phyloP scores from a whole-genome alignment of 2,888 invertebrate genomes.

The Zonitis immaculata region DNA sequence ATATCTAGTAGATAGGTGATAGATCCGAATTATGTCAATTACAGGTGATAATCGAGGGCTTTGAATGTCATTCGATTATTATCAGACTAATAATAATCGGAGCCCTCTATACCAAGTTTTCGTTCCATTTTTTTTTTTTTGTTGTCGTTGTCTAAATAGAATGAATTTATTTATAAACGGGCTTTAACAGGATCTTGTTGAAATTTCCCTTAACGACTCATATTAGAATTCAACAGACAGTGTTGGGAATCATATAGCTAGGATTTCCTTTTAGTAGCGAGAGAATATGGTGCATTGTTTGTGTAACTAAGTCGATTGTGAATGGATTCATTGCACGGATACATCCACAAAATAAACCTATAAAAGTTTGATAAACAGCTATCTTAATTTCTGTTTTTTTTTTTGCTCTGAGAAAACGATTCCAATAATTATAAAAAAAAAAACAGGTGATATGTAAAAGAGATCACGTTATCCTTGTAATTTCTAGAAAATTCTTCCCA shows the following conservation, averaged over 20 bases:
- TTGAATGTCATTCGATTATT: constrained; percentile 14
- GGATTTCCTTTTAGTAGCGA: neutral
- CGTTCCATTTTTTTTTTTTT: too few species aligned
- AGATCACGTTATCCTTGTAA: too few species aligned
- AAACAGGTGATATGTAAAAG: too few species aligned
- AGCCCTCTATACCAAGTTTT: too few species aligned
- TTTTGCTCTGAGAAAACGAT: too few species aligned
- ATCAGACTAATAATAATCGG: neutral
- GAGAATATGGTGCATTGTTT: neutral
- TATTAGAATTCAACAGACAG: constrained; percentile 3
- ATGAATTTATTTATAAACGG: neutral
- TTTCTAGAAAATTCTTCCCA: too few species aligned
- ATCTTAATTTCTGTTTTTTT: too few species aligned
- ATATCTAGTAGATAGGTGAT: too few species aligned
- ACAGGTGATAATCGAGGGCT: constrained; percentile 22
- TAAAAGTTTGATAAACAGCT: constrained; percentile 4
- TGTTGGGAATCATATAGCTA: neutral
- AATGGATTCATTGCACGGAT: neutral
- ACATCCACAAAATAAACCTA: neutral
- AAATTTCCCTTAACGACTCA: constrained; percentile 1
- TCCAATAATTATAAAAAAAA: too few species aligned
- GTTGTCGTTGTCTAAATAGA: too few species aligned
- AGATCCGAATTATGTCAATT: constrained; percentile 31
- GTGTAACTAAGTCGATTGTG: constrained; percentile 4
- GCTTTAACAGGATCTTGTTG: neutral